Percentiles rank a stretch among this genome's conserved stretches.
Evolutionary conservation across 2,113 vertebrate species (phyloP).

Genomic region (Ceyx margarethae): DNA sequence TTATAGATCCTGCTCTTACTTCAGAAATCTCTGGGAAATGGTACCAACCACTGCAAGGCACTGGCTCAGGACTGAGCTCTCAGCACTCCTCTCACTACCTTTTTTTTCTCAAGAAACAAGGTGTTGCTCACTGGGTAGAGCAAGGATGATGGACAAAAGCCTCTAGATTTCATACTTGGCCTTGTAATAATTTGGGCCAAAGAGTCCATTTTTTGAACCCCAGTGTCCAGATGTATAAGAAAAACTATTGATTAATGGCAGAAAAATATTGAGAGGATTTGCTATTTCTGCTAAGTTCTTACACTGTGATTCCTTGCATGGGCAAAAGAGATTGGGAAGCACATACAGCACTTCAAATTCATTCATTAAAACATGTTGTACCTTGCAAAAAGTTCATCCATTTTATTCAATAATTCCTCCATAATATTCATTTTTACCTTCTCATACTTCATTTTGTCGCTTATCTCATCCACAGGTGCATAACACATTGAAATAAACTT

Average conservation of each 20-base stretch:
- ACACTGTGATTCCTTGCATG: not conserved
- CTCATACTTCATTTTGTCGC: not conserved
- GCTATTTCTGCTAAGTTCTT: not conserved
- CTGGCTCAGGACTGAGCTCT: not conserved
- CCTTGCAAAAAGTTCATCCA: not conserved
- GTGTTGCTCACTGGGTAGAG: not conserved
- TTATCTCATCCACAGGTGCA: not conserved
- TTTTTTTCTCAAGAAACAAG: not conserved
- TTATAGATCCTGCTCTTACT: not conserved
- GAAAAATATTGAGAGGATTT: not conserved
- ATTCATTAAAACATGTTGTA: not conserved
- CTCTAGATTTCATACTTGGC: not conserved
- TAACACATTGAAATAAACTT: not conserved
- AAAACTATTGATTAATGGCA: not conserved
- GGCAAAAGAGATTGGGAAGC: not conserved
- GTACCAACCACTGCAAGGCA: not conserved
- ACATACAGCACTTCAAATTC: not conserved
- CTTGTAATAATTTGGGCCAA: not conserved
- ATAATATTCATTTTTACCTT: not conserved
- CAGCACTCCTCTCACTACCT: not conserved
- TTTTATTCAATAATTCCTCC: not conserved
- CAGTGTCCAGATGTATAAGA: not conserved
- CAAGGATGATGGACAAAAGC: not conserved
- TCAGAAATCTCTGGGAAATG: constrained; percentile 14
- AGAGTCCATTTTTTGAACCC: not conserved